Base-by-base conservation (phyloP, 2,888 invertebrate genomes). In the Eubasilissa splendida region DNA sequence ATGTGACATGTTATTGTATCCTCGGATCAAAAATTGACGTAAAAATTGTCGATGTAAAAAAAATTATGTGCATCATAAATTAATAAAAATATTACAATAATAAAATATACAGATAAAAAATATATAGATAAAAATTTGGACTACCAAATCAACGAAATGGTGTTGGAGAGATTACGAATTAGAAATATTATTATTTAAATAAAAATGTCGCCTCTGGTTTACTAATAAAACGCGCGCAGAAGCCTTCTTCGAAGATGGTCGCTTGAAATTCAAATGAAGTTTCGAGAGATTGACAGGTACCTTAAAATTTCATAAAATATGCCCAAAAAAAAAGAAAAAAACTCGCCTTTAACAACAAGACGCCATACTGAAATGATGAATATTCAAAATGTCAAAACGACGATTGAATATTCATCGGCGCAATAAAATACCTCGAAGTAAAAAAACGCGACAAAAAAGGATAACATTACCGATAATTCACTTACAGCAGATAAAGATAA, bases 341-440 rank as follows among this genome's bases (percentile, higher is more conserved):
- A 68, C 60, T 73, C 77, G 56, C 74, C 66, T 77, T 82, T 76
- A 77, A 80, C 82, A 82, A 80, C 82, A 83, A 71, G 80, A 80
- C 77, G 80, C 68, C 79, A 53, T 52, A 54, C 52, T 70, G 70
- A 56, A 77, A 68, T 74, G 80, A 82, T 83, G 81, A 83, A 83
- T 82, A 82, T 83, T 82, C 83, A 83, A 74, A 83, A 70, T 60
- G 66, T 78, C 60, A 80, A 79, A 73, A 76, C 76, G 66, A 60
- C 80, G 76, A 81, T 83, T 83, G 83, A 82, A 82, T 83, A 83
- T 83, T 83, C 83, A 83, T 83, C 76, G 66, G 77, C 63, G 70
- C 78, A 80, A 81, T 81, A 81, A 83, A 81, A 83, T 68, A 54
- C 75, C 76, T 77, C 54, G 70, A 75, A 76, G 66, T 66, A 79